Evolutionary conservation across 2,888 invertebrate species (phyloP), one percentile per base, ranked within the genome.

Genomic region (Heteropelma amictum): DNA sequence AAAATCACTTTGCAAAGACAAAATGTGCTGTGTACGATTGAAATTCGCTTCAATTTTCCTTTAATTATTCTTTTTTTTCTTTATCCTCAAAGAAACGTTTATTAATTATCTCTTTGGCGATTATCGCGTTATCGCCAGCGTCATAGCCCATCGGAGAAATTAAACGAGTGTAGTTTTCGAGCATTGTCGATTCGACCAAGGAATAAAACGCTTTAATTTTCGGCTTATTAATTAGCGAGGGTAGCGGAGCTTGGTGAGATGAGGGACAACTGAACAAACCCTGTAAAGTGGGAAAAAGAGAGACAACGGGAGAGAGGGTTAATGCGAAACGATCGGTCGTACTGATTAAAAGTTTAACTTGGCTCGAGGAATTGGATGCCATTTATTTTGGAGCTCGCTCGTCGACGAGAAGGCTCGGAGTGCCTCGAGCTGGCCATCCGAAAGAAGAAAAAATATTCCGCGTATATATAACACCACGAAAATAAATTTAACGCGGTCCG

Each of bases 341-440:
- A 21, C 58, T 58, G 73, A 69, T 69, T 53, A 64, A 69, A 64
- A 53, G 42, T 65, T 65, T 26, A 51, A 51, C 21, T 74, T 58
- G 64, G 51, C 51, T 64, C 63, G 58, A 12, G 14, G 23, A 56
- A 73, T 69, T 40, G 38, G 40, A 64, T 45, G 56, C 30, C 42
- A 64, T 69, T 74, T 69, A 58, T 64, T 64, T 45, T 35, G 33
- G 51, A 63, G 42, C 64, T 19, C 56, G 35, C 3, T 1, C 12
- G 42, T 4, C 23, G 14, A 12, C 42, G 42, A 45, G 6, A 21
- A 21, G 35, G 42, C 21, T 23, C 23, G 4, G n/a, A 56, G 30
- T 42, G 7, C 14, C 42, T 23, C 49, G 38, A 45, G 23, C 30
- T 14, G 28, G 47, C 8, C 40, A 21, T 45, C 42, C 14, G 6